These are phyloP conservation scores for Struthio camelus DNA, from an alignment of 2,113 vertebrate genomes.

Conservation along the genomic window DNA sequence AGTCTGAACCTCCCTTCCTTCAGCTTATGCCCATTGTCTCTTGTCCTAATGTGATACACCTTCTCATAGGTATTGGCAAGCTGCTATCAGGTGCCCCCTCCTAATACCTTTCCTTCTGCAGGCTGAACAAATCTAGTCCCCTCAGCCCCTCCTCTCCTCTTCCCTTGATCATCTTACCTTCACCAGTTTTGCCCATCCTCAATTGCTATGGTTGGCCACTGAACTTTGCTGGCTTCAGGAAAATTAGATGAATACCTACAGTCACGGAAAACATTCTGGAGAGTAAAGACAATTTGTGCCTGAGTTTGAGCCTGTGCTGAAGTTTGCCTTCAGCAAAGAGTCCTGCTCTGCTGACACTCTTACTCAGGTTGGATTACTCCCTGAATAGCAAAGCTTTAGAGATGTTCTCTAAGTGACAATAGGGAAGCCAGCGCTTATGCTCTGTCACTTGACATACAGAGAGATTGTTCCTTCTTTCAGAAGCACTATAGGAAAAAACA, in stretches of 20 bases:
- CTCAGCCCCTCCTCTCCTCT: not conserved
- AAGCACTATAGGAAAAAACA: fast-evolving
- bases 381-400: not conserved
- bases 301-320: not conserved
- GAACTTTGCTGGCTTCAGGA: not conserved
- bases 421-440: not conserved
- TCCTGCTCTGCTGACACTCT: not conserved
- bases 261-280: not conserved
- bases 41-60: not conserved
- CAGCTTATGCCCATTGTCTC: not conserved
- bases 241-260: not conserved
- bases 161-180: not conserved
- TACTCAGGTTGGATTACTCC: not conserved
- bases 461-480: not conserved
- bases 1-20: not conserved
- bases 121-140: not conserved
- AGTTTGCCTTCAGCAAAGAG: not conserved
- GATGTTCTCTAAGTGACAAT: not conserved
- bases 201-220: not conserved
- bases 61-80: not conserved
- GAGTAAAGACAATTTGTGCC: not conserved
- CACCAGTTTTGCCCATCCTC: not conserved
- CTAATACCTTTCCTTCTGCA: not conserved
- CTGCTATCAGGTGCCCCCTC: not conserved
- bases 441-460: not conserved